phyloP scores from a whole-genome alignment of 92 coral and sea anemone genomes.

The Zoanthus gigantus region DNA sequence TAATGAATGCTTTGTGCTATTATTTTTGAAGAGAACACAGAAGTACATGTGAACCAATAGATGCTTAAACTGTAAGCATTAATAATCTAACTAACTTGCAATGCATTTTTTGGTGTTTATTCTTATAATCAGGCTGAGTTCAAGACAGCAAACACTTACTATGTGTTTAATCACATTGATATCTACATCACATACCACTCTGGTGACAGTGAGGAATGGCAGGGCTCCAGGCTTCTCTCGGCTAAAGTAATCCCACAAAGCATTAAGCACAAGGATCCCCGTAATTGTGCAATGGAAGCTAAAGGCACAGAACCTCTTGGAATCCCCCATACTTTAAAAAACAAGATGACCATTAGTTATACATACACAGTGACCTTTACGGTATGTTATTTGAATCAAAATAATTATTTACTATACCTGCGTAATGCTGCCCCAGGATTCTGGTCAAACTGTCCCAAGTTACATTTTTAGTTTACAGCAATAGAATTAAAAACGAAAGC shows the following conservation, averaged over 20 bases:
- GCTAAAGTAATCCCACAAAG: conserved; percentile 85
- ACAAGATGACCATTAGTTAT: conserved; percentile 59
- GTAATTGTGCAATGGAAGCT: conserved; percentile 46
- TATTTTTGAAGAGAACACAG: too few species aligned
- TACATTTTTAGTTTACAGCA: too few species aligned
- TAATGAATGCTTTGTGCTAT: too few species aligned
- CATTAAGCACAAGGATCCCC: conserved; percentile 56
- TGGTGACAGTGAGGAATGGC: conserved; percentile 91
- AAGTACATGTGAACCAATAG: too few species aligned
- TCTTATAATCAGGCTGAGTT: conserved; percentile 29
- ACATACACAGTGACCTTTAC: conserved; percentile 75
- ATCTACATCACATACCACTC: conserved; percentile 80
- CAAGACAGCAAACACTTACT: conserved; percentile 69
- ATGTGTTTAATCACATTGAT: conserved; percentile 92
- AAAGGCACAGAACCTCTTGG: conserved; percentile 66
- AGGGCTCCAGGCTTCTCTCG: conserved; percentile 91
- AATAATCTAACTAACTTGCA: background rate
- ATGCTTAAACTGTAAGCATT: too few species aligned
- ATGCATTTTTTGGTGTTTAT: background rate
- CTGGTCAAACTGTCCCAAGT: background rate
- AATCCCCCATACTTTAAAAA: conserved; percentile 59
- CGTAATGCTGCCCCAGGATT: background rate
- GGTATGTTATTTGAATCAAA: conserved; percentile 37
- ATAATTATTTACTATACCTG: background rate
- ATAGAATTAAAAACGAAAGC: too few species aligned